Base-by-base conservation (phyloP, 2,888 invertebrate species). In the Busseola fusca region DNA sequence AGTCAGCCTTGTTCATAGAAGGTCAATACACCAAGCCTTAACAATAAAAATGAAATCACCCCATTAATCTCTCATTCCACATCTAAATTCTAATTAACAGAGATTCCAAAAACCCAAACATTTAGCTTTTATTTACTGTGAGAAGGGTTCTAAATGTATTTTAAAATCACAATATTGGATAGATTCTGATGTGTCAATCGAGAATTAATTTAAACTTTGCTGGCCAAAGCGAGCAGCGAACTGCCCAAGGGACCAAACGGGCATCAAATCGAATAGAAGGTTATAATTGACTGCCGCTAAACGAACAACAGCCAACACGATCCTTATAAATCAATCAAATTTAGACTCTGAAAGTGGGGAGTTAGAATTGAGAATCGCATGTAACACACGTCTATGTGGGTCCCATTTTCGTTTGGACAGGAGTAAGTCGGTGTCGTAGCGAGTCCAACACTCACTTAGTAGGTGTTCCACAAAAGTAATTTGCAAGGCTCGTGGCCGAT, bases 151-250 rank as follows among this genome's bases (percentile, higher is more conserved):
- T 85, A 82, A 83, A 89, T 88, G 90, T 88, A 88, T 90, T 93
- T 91, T 89, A 91, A 93, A 93, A 93, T 92, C 91, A 91, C 88
- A 89, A 88, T 88, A 89, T 89, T 87, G 90, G 88, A 88, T 88
- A 89, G 91, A 91, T 91, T 91, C 87, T 91, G 91, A 92, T 93
- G 91, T 94, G 93, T 93, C 94, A 94, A 94, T 93, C 90, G 90
- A 89, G 92, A 94, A 94, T 94, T 94, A 93, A 95, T 95, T 95
- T 94, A 94, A 95, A 94, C 93, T 94, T 94, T 92, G 90, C 91
- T 90, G 89, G 90, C 88, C 91, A 92, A 94, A 93, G 91, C 92
- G 92, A 93, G 89, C 92, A 93, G 87, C 89, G 90, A 85, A 85
- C 84, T 85, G 85, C 94, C 92, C 92, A 85, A 89, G 93, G 93